Evolutionary conservation across 1,140 invertebrate species (phyloP).

Genomic region (Anadara kagoshimensis): DNA sequence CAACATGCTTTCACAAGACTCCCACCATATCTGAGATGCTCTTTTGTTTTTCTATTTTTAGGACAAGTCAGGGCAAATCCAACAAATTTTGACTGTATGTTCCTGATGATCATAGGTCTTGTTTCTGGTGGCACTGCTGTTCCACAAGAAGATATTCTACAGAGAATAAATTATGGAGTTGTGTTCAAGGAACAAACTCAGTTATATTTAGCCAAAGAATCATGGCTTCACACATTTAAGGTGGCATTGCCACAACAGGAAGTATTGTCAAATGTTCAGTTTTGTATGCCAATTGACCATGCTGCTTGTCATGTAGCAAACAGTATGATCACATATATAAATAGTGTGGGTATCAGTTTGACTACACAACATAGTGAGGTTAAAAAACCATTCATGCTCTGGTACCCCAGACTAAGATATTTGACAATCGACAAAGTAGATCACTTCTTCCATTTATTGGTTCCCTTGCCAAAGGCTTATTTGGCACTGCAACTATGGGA

Average conservation of each 20-base stretch:
- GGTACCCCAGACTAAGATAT: conserved; percentile 7
- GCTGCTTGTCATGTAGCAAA: not conserved
- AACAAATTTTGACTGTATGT: too few relatives aligned
- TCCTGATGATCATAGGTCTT: not conserved
- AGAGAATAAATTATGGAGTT: conserved; percentile 24
- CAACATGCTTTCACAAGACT: too few relatives aligned
- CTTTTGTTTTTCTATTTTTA: too few relatives aligned
- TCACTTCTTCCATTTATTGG: conserved; percentile 32
- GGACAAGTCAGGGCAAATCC: too few relatives aligned
- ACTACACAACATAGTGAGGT: not conserved
- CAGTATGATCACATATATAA: conserved; percentile 11
- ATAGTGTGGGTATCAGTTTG: conserved; percentile 1
- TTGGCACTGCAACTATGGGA: conserved; percentile 28
- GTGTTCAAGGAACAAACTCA: conserved; percentile 1
- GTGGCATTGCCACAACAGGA: conserved; percentile 3
- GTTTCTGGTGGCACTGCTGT: not conserved
- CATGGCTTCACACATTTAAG: conserved; percentile 26
- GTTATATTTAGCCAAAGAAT: conserved; percentile 1
- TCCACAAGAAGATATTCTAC: conserved; percentile 1
- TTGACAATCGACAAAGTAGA: not conserved
- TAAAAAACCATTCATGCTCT: not conserved
- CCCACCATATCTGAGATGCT: too few relatives aligned
- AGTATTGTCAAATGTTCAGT: not conserved
- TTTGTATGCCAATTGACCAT: not conserved
- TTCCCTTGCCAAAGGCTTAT: conserved; percentile 19